These are phyloP conservation scores for Clitarchus hookeri DNA, from an alignment of 2,888 invertebrate species.

Conservation along the genomic window DNA sequence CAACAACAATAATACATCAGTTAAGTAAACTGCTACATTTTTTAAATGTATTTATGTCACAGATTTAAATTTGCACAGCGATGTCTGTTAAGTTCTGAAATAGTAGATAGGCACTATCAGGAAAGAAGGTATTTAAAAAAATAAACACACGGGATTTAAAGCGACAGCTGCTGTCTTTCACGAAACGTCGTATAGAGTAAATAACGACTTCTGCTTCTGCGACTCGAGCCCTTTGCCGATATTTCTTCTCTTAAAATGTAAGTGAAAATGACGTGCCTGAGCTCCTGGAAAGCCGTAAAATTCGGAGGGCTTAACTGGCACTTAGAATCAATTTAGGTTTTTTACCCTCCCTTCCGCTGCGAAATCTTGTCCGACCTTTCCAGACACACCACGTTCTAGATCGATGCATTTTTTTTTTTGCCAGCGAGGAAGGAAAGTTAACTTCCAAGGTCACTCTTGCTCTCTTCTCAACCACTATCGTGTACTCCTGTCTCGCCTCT, in stretches of 20 bases:
- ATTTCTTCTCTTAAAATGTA: neutral
- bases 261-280: slow-evolving; percentile 29
- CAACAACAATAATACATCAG: no score
- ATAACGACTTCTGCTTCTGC: neutral
- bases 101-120: no score
- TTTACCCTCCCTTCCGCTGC: neutral
- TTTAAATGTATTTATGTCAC: no score
- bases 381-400: neutral
- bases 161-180: no score
- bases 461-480: neutral
- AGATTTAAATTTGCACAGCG: no score
- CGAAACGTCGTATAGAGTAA: no score
- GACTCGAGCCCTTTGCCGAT: neutral
- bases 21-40: no score
- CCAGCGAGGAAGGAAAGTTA: neutral
- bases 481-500: neutral
- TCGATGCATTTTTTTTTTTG: neutral
- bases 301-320: slow-evolving; percentile 28
- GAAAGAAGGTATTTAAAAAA: no score
- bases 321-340: slow-evolving; percentile 33
- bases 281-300: slow-evolving; percentile 24
- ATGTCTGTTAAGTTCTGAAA: no score
- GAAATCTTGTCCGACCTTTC: slow-evolving; percentile 16
- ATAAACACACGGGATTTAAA: no score
- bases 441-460: neutral